These are phyloP conservation scores for Ferdinandea cuprea DNA, from an alignment of 2,888 invertebrate genomes.

Conservation along the genomic window DNA sequence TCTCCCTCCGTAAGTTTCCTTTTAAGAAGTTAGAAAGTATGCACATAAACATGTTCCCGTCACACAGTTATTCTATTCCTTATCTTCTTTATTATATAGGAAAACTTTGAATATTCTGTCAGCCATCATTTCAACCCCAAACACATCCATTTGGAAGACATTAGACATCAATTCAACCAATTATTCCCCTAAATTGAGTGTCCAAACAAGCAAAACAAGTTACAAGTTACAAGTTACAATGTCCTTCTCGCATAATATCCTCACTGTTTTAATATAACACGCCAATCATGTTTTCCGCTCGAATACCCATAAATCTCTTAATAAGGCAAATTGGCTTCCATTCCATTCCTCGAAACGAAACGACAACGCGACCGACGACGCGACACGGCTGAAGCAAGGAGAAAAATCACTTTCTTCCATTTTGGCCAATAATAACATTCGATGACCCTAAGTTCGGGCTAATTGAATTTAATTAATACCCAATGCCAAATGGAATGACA, in stretches of 20 bases:
- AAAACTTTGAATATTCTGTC: constrained; percentile 7
- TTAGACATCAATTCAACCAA: constrained; percentile 36
- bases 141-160: constrained; percentile 29
- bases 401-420: constrained; percentile 47
- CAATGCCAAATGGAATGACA: constrained; percentile 55
- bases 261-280: constrained; percentile 20
- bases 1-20: too few relatives aligned
- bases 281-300: constrained; percentile 57
- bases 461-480: constrained; percentile 68
- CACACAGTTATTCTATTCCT: neutral
- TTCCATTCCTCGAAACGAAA: neutral
- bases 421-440: constrained; percentile 56
- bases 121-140: constrained; percentile 9
- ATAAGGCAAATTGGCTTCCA: constrained; percentile 47
- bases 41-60: neutral
- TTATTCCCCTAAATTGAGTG: constrained; percentile 47
- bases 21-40: too few relatives aligned
- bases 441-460: constrained; percentile 39
- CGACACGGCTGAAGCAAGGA: too few relatives aligned
- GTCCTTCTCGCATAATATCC: neutral
- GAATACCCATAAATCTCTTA: constrained; percentile 40
- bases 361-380: neutral
- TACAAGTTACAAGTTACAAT: constrained; percentile 4
- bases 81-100: neutral
- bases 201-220: constrained; percentile 27